These are phyloP conservation scores for Corydoras sp. DNA, from an alignment of 2,113 vertebrate species.

Conservation along the genomic window DNA sequence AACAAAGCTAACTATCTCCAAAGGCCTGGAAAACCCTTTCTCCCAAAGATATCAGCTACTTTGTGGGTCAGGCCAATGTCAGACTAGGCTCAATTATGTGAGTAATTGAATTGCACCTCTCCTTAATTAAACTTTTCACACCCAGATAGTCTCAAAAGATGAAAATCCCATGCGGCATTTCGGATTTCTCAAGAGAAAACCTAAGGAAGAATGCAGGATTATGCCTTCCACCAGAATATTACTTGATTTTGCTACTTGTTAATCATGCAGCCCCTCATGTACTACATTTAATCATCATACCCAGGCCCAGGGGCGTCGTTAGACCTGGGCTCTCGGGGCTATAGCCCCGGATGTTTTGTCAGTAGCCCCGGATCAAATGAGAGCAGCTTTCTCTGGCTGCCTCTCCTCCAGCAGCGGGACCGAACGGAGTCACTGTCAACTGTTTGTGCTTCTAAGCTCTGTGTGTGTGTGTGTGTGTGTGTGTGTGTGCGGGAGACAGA, in stretches of 20 bases:
- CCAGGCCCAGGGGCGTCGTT: too few relatives aligned
- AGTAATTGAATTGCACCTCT: constrained; percentile 72
- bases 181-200: constrained; percentile 31
- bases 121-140: constrained; percentile 75
- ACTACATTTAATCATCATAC: neutral
- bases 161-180: constrained; percentile 53
- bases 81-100: constrained; percentile 64
- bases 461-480: too few relatives aligned
- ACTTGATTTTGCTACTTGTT: too few relatives aligned
- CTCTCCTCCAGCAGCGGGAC: too few relatives aligned
- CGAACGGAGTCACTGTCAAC: too few relatives aligned
- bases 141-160: constrained; percentile 61
- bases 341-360: too few relatives aligned
- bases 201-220: constrained; percentile 38
- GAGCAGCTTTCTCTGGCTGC: too few relatives aligned
- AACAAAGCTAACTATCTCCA: constrained; percentile 60
- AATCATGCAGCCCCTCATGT: neutral
- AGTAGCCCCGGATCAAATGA: too few relatives aligned
- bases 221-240: too few relatives aligned
- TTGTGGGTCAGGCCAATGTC: constrained; percentile 62
- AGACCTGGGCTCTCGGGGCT: too few relatives aligned
- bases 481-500: too few relatives aligned
- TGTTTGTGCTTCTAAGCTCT: too few relatives aligned
- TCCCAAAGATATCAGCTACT: constrained; percentile 62
- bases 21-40: constrained; percentile 65